Base-by-base conservation (phyloP, 2,888 invertebrate genomes). In the Cantharis flavilabris region DNA sequence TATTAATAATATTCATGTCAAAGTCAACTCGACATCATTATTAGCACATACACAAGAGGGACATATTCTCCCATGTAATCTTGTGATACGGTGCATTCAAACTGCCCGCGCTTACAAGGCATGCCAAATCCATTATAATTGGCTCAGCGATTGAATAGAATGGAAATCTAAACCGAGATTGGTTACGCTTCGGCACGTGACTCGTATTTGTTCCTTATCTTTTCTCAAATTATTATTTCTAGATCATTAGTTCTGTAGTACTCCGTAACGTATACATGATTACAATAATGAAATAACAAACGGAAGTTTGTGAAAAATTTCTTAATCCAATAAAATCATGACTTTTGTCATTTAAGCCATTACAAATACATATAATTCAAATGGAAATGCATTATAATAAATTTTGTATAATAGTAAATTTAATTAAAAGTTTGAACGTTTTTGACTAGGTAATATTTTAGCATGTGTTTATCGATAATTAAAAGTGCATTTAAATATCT, bases 151-250 rank as follows among this genome's bases (percentile, higher is more conserved):
- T 76, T 76, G 77, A 77, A 75, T 73, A 82, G 83, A 85, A 86
- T 83, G 81, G 76, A 77, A 72, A 77, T 76, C 75, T 76, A 79
- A 89, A 88, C 88, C 88, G 85, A 83, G 89, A 91, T 92, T 91
- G 90, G 91, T 88, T 88, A 88, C 90, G 91, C 89, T 86, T 84
- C 76, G 90, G 85, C 91, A 92, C 92, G 92, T 91, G 92, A 91
- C 91, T 89, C 89, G 79, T 82, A 82, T 85, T 84, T 83, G 82
- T 83, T 83, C 81, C 81, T 81, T 81, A 78, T 82, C 78, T 81
- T 77, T 78, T 82, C 83, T 83, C 65, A 67, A 80, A 75, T 81
- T 77, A 82, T 84, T 83, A 83, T 82, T 81, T 84, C 77, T 80
- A 81, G 78, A 82, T 83, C 84, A 83, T 83, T 84, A 81, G 79